Evolutionary conservation across 2,113 vertebrate species (phyloP).

Genomic region (Chamaea fasciata): DNA sequence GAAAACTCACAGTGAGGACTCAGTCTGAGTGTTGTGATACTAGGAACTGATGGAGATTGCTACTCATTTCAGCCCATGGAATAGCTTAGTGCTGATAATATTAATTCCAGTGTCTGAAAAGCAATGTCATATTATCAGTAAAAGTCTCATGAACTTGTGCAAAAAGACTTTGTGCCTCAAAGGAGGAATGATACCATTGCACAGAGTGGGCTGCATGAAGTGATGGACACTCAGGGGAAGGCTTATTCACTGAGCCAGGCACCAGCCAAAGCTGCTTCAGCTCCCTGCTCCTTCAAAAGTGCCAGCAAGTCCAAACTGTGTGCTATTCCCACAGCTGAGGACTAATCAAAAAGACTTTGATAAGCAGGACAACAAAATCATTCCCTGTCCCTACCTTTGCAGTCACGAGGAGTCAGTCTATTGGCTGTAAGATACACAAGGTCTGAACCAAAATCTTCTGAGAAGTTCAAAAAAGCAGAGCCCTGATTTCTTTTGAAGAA

Average conservation of each 20-base stretch:
- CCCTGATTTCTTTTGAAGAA: neutral
- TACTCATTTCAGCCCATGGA: neutral
- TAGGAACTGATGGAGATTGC: neutral
- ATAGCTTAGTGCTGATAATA: neutral
- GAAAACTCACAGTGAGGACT: neutral
- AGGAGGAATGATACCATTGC: neutral
- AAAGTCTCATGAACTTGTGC: neutral
- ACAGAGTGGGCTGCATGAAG: neutral
- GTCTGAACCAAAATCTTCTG: neutral
- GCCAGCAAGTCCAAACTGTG: neutral
- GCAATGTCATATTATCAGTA: neutral
- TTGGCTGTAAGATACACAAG: neutral
- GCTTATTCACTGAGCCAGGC: neutral
- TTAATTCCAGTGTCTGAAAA: neutral
- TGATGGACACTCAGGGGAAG: neutral
- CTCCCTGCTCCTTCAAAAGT: neutral
- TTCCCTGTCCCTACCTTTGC: fast-evolving
- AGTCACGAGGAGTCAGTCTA: neutral
- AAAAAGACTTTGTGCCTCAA: neutral
- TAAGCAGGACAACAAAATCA: neutral
- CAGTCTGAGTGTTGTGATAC: neutral
- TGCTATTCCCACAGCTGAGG: neutral
- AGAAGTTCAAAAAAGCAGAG: neutral
- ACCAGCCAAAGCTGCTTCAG: neutral
- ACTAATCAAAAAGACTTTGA: neutral